A percentile compares a stretch with the other conserved stretches of the same genome.
These are phyloP conservation scores for Eira barbara DNA, from an alignment of 2,113 vertebrate genomes.

Conservation along the genomic window DNA sequence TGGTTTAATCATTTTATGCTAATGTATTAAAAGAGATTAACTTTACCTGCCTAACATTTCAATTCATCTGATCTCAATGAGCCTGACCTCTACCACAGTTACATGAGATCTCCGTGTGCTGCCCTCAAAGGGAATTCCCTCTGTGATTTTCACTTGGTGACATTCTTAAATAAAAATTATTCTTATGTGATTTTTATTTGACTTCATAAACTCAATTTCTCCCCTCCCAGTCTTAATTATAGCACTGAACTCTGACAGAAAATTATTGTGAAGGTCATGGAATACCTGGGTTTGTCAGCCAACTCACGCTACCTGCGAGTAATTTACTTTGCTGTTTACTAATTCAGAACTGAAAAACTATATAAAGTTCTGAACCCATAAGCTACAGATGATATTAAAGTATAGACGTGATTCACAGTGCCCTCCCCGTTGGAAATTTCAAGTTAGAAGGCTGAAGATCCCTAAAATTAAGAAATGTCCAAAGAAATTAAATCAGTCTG, in stretches of 20 bases:
- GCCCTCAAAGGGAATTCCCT: background rate
- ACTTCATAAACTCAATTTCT: constrained; percentile 22
- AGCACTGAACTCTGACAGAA: background rate
- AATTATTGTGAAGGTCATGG: constrained; percentile 7
- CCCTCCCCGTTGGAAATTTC: constrained; percentile 26
- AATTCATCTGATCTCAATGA: background rate
- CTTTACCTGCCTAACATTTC: background rate
- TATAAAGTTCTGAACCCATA: constrained; percentile 17
- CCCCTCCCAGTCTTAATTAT: background rate
- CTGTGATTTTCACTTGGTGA: background rate
- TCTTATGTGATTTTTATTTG: constrained; percentile 42
- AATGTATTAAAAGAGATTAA: background rate
- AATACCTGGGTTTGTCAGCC: background rate
- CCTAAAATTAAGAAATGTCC: constrained; percentile 64
- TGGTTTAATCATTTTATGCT: background rate
- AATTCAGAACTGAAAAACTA: background rate
- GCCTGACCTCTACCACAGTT: background rate
- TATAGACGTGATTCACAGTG: constrained; percentile 10
- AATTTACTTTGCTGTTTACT: background rate
- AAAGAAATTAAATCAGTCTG: constrained; percentile 69
- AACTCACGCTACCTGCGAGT: background rate
- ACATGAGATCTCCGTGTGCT: background rate
- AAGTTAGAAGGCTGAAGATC: constrained; percentile 64
- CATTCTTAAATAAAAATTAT: background rate
- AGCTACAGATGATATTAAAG: constrained; percentile 42